Conservation (phyloP, 1,140 invertebrate species). For the Tetranychus urticae region DNA sequence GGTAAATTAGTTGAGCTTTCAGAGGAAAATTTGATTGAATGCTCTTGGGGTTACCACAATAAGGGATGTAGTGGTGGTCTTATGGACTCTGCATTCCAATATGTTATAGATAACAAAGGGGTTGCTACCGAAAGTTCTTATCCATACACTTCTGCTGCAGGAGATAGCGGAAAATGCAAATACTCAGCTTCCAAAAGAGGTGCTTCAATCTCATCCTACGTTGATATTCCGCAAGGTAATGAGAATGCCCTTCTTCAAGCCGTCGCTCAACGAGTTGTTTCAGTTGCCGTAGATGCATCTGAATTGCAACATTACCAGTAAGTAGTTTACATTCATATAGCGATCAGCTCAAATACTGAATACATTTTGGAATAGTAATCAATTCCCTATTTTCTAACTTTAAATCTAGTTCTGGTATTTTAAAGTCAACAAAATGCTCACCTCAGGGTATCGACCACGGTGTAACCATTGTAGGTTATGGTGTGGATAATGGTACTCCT, state of each 20-base stretch:
- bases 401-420: background rate
- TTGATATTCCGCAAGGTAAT: constrained; percentile 21
- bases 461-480: constrained; percentile 24
- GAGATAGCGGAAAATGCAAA: constrained; percentile 23
- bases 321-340: constrained; percentile 18
- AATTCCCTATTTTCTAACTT: no score
- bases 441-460: constrained; percentile 20
- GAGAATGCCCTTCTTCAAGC: constrained; percentile 21
- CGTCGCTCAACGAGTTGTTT: constrained; percentile 21
- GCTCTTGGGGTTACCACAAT: constrained; percentile 29
- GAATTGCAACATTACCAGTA: constrained; percentile 13
- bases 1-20: constrained; percentile 52
- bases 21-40: constrained; percentile 17
- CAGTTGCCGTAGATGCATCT: constrained; percentile 24
- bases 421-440: background rate
- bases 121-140: constrained; percentile 23
- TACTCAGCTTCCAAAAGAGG: constrained; percentile 28
- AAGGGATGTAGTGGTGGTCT: constrained; percentile 79
- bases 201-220: constrained; percentile 19
- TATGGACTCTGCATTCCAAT: constrained; percentile 22
- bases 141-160: constrained; percentile 21
- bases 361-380: constrained; percentile 13
- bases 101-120: constrained; percentile 36
- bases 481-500: constrained; percentile 15
- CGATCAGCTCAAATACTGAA: no score